Percentiles rank a stretch among this genome's conserved stretches.
Evolutionary conservation across 2,113 vertebrate species (phyloP).

Genomic region (Brachypodius melanocephalos): DNA sequence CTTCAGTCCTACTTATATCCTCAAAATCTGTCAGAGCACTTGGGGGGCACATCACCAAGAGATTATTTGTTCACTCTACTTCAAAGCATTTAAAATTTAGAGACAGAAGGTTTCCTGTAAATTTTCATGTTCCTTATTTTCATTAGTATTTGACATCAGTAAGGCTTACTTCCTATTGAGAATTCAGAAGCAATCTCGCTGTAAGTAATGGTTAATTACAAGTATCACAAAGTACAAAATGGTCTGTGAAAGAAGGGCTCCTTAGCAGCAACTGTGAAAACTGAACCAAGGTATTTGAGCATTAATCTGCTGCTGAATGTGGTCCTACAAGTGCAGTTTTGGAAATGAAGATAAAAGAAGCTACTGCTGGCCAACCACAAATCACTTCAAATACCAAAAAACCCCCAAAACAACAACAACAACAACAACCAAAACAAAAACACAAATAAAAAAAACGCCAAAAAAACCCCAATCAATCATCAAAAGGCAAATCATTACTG

Average conservation of each 20-base stretch:
- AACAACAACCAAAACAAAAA: background rate
- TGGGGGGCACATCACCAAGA: background rate
- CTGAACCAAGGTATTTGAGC: slow-evolving; percentile 82
- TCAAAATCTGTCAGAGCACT: background rate
- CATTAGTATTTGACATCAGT: background rate
- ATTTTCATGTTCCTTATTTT: background rate
- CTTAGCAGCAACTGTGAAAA: slow-evolving; percentile 81
- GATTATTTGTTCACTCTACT: background rate
- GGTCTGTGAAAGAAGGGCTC: slow-evolving; percentile 47
- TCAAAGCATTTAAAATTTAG: background rate
- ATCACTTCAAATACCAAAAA: background rate
- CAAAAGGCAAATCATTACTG: slow-evolving; percentile 56
- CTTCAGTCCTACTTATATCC: background rate
- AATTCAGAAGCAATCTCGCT: background rate
- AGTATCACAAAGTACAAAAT: slow-evolving; percentile 27
- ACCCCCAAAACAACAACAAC: too few relatives aligned
- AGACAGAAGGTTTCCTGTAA: background rate
- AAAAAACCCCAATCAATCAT: background rate
- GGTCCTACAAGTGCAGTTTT: slow-evolving; percentile 81
- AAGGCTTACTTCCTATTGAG: background rate
- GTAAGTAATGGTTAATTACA: slow-evolving; percentile 61
- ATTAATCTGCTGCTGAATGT: slow-evolving; percentile 87
- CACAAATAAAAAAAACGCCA: too few relatives aligned
- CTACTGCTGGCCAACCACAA: slow-evolving; percentile 24
- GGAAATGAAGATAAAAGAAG: slow-evolving; percentile 77